Evolutionary conservation across 2,888 invertebrate genomes (phyloP).

Genomic region (Cheilosia soror): DNA sequence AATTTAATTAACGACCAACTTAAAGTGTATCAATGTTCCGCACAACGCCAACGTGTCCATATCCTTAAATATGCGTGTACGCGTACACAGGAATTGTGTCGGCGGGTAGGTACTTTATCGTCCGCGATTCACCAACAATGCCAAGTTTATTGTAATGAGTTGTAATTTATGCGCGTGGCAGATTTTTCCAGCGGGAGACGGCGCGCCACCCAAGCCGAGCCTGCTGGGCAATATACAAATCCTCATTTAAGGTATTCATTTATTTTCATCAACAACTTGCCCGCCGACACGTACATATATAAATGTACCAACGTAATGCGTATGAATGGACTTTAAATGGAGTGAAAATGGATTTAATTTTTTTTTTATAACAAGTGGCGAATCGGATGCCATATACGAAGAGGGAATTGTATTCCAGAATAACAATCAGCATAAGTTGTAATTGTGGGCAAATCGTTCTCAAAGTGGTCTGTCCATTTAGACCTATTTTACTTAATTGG

Average conservation of each 20-base stretch:
- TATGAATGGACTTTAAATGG: slow-evolving; percentile 72
- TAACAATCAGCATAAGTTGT: slow-evolving; percentile 54
- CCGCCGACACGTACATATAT: slow-evolving; percentile 19
- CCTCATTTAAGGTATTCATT: slow-evolving; percentile 69
- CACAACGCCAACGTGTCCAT: slow-evolving; percentile 5
- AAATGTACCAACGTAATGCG: slow-evolving; percentile 40
- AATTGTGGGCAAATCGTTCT: slow-evolving; percentile 39
- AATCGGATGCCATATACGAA: slow-evolving; percentile 33
- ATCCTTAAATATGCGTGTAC: slow-evolving; percentile 50
- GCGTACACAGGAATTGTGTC: not conserved
- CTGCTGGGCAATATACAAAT: slow-evolving; percentile 55
- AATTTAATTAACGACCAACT: slow-evolving; percentile 66
- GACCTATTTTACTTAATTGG: slow-evolving; percentile 46
- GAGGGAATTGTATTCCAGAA: slow-evolving; percentile 48
- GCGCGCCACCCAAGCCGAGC: not conserved
- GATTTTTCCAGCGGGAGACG: slow-evolving; percentile 10
- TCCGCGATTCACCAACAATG: slow-evolving; percentile 42
- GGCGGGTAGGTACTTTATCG: not conserved
- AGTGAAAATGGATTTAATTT: slow-evolving; percentile 44
- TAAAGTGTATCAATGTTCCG: slow-evolving; percentile 61
- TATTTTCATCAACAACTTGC: slow-evolving; percentile 66
- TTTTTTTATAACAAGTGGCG: slow-evolving; percentile 7
- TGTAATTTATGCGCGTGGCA: slow-evolving; percentile 57
- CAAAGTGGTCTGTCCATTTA: slow-evolving; percentile 49
- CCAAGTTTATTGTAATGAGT: slow-evolving; percentile 67